Evolutionary conservation across 2,113 vertebrate genomes (phyloP), one percentile per base, ranked within the genome.

Genomic region (Lagopus muta): DNA sequence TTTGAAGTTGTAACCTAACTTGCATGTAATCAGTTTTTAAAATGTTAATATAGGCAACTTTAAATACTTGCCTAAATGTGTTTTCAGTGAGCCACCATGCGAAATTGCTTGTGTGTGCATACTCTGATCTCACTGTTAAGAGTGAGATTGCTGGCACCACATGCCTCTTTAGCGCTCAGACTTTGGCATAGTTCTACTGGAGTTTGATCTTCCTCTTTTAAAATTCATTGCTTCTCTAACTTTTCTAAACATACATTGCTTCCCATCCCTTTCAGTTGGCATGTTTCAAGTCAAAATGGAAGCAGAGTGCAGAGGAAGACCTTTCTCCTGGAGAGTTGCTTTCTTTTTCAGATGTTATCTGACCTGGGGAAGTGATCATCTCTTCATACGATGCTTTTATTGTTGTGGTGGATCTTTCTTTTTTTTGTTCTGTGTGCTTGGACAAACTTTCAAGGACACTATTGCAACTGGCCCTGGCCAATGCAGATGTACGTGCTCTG

Each of bases 101-200:
- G 42, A 18, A 95, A 74, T 42, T 58, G 38, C 42, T 85, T 71
- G 32, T 66, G 66, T 3, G 2, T 45, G 19, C 76, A 70, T 45
- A 75, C 14, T 13, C 8, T 58, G 19, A 45, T 89, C 24, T 86
- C 36, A 11, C 15, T 61, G 61, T 6, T 60, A 30, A 30, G 28
- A 52, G 64, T 60, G 64, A 77, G 78, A 42, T 18, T 36, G 30
- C 34, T 82, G 69, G 36, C n/a, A 54, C 22, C 42, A 52, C 15
- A 4, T 38, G 22, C 64, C 45, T 57, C 54, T 54, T 73, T 36
- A 66, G 27, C n/a, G 32, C 30, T 75, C 0, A 0, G 28, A 64
- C 9, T 47, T 60, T 2, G 19, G 19, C 76, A 16, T 61, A 48
- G 71, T 84, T 47, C 40, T 57, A 28, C 14, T 43, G 32, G 50